These are phyloP conservation scores for Myiotriccus ornatus DNA, from an alignment of 2,797 vertebrate genomes.

Conservation along the genomic window DNA sequence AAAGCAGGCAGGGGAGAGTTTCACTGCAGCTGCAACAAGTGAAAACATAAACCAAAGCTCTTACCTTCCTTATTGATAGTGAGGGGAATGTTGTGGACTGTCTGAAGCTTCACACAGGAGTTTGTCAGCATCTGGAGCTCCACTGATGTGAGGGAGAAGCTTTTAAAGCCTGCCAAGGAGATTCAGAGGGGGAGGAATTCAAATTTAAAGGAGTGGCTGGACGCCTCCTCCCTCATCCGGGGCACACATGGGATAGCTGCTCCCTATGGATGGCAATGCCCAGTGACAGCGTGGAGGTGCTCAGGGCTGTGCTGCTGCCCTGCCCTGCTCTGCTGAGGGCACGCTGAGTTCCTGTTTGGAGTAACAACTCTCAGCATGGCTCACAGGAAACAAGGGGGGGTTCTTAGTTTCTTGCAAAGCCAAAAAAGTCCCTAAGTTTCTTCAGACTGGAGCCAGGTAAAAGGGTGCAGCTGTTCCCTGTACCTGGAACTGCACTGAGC, in stretches of 20 bases:
- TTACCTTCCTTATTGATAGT: slow-evolving; percentile 93
- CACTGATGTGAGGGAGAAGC: slow-evolving; percentile 90
- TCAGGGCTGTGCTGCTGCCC: background rate
- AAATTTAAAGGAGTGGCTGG: background rate
- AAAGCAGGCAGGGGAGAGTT: background rate
- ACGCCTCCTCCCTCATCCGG: background rate
- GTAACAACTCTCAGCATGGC: background rate
- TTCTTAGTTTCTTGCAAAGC: background rate
- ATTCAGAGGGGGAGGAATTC: background rate
- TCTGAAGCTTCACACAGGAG: slow-evolving; percentile 94
- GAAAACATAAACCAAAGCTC: background rate
- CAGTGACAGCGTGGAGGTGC: accelerated
- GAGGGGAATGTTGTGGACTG: slow-evolving; percentile 90
- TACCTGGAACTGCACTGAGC: background rate
- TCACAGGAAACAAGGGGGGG: background rate
- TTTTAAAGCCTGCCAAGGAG: slow-evolving; percentile 85
- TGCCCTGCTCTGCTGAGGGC: background rate
- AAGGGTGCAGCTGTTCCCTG: background rate
- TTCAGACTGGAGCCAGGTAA: background rate
- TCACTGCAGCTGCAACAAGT: background rate
- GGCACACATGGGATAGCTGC: background rate
- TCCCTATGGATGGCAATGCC: background rate
- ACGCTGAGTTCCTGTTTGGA: background rate
- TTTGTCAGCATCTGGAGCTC: slow-evolving; percentile 97
- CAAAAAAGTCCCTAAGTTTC: background rate